Evolutionary conservation across 2,797 vertebrate species (phyloP).

Genomic region (Tamandua tetradactyla): DNA sequence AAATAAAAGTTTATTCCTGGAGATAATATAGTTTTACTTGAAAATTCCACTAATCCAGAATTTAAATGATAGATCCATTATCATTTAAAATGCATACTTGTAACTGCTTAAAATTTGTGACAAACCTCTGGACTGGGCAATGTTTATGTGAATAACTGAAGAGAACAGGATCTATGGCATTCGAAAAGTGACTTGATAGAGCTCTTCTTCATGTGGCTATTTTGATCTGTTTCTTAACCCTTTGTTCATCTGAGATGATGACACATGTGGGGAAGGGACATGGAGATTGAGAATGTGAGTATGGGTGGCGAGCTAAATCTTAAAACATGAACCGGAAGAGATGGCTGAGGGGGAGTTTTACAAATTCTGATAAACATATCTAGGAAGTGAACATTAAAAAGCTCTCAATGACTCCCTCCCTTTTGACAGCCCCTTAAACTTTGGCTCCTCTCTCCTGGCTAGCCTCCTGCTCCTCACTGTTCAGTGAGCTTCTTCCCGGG

Average conservation of each 20-base stretch:
- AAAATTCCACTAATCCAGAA: too few species aligned
- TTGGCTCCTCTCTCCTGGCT: background rate
- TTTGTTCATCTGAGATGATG: background rate
- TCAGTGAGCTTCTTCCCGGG: background rate
- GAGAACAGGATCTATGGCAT: accelerated
- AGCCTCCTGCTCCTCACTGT: too few species aligned
- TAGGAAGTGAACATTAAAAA: background rate
- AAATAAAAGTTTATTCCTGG: background rate
- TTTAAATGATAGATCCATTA: too few species aligned
- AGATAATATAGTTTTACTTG: background rate
- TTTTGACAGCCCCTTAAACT: background rate
- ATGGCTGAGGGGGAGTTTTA: background rate
- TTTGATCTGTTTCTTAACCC: background rate
- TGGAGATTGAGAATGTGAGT: background rate
- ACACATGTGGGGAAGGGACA: background rate
- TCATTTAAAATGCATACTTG: background rate
- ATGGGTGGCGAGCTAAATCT: background rate
- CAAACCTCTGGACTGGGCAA: too few species aligned
- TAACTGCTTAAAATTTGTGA: too few species aligned
- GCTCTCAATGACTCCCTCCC: too few species aligned
- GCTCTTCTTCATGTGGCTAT: too few species aligned
- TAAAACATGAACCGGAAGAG: background rate
- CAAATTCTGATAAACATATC: background rate
- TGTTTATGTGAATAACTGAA: background rate
- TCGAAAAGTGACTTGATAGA: background rate